Evolutionary conservation across 2,888 invertebrate species (phyloP).

Genomic region (Blera fallax): DNA sequence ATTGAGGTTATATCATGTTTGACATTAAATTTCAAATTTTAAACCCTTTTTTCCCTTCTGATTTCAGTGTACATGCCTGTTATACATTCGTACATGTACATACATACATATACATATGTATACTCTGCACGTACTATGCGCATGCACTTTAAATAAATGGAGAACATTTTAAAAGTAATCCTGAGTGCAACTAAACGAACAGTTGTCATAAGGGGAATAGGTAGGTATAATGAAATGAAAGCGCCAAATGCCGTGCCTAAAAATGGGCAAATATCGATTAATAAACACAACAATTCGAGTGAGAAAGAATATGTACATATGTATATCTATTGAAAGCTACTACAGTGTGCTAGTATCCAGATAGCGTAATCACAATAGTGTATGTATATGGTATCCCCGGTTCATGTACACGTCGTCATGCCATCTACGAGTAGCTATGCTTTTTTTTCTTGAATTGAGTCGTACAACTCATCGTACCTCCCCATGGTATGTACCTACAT

Average conservation of each 20-base stretch:
- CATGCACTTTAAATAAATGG: conserved; percentile 5
- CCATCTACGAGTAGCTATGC: conserved; percentile 9
- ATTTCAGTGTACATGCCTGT: too few relatives aligned
- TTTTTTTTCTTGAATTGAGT: conserved; percentile 20
- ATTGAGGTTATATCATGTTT: neutral
- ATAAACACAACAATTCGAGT: conserved; percentile 23
- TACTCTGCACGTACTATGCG: conserved; percentile 7
- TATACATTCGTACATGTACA: neutral
- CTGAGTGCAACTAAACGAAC: neutral
- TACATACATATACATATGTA: neutral
- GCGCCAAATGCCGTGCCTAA: conserved; percentile 35
- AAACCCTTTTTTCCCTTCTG: neutral
- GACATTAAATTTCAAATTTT: neutral
- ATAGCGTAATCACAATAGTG: conserved; percentile 52
- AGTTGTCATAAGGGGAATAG: conserved; percentile 6
- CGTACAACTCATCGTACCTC: conserved; percentile 36
- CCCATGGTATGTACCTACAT: neutral
- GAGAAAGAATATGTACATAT: too few relatives aligned
- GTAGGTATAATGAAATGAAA: neutral
- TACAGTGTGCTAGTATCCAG: neutral
- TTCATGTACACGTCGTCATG: conserved; percentile 25
- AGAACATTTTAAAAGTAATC: conserved; percentile 4
- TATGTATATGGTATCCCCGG: neutral
- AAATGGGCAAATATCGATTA: conserved; percentile 45
- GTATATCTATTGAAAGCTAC: conserved; percentile 4